Conservation (phyloP, 2,113 vertebrate species). For the Megaceryle maxima region DNA sequence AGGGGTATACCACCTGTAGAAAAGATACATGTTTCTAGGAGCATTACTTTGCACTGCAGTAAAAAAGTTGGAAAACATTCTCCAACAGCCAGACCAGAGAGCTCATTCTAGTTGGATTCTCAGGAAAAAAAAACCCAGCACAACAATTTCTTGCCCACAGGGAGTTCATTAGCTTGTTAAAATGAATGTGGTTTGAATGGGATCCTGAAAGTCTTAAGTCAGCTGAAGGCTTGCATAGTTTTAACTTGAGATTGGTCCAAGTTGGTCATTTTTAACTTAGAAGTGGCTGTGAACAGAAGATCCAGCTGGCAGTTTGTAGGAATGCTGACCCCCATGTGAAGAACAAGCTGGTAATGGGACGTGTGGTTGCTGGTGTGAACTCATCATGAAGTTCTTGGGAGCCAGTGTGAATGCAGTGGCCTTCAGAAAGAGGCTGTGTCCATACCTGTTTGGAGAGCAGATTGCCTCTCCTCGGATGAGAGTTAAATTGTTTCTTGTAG, state of each 20-base stretch:
- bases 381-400: background rate
- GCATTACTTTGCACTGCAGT: background rate
- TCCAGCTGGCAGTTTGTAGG: background rate
- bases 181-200: slow-evolving; percentile 53
- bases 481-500: background rate
- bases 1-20: background rate
- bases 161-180: slow-evolving; percentile 9
- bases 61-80: background rate
- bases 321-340: background rate
- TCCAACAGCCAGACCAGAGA: background rate
- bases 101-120: slow-evolving; percentile 11
- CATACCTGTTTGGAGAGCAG: background rate
- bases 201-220: slow-evolving; percentile 26
- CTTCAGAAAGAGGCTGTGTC: background rate
- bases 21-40: background rate
- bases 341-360: background rate
- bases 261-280: slow-evolving; percentile 2
- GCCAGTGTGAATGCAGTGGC: background rate
- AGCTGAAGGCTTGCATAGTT: background rate
- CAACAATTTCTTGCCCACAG: background rate
- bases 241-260: background rate
- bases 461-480: background rate
- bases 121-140: background rate
- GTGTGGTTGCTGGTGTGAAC: background rate
- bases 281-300: slow-evolving; percentile 6